Evolutionary conservation across 1,140 invertebrate genomes (phyloP), one percentile per base, ranked within the genome.

Genomic region (Pseudomyrmex dendroicus): DNA sequence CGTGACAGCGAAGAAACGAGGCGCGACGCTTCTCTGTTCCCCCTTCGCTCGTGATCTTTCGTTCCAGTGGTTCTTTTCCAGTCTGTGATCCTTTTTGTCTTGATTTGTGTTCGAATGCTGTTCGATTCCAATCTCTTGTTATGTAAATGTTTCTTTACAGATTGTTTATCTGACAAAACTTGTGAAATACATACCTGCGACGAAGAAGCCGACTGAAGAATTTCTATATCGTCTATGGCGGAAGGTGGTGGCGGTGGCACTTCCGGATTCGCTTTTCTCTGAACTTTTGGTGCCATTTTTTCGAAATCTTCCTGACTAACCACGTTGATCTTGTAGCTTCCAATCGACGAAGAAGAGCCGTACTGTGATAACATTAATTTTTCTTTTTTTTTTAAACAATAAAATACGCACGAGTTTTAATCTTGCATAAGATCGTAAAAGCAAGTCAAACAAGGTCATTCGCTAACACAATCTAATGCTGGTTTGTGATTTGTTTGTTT

Each of bases 1-100:
- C n/a, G 97, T 97, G 7, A 99, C 98, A 1, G 98, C 98, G 93
- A 98, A 99, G 95, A 99, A 99, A 54, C 98, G 95, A n/a, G 96
- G 95, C 15, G 95, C 95, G 1, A 88, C 89, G 13, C 91, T 89
- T 73, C 91, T 83, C 87, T 91, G 86, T 94, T 92, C 91, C 92
- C 92, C 90, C 85, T 89, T 54, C 83, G 77, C 22, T 88, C 76
- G 84, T 84, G 62, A 76, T 91, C 78, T 93, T 76, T 84, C 93
- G 78, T 78, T 90, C 87, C 91, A 84, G 62, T 86, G 82, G 67
- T 78, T 85, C 90, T 87, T 85, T 70, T 94, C 86, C 68, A 85
- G 59, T 67, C 82, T 87, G 5, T 89, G 76, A 64, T 93, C 92
- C 61, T 88, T 90, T 66, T 85, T 94, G 5, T 93, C 93, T 25